Evolutionary conservation across 2,113 vertebrate species (phyloP), one percentile per base, ranked within the genome.

Genomic region (Crypturellus undulatus): DNA sequence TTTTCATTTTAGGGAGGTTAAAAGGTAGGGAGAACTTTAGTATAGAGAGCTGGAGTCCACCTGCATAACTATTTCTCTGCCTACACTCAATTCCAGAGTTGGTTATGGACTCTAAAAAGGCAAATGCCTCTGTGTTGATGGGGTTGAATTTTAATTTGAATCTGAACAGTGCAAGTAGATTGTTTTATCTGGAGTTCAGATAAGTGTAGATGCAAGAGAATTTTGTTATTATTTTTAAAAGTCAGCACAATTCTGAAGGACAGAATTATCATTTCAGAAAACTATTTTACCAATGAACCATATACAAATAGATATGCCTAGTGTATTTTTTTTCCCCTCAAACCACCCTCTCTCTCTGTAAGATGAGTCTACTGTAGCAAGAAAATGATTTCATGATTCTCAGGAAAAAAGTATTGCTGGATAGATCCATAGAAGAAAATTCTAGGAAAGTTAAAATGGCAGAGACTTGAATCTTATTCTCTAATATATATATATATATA

Each of bases 1-100:
- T 90, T 91, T 54, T 47, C 25, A 92, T 84, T 92, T 88, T 77
- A 84, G 42, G 85, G 84, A 96, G 91, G 79, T 91, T 87, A 88
- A 96, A 96, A 94, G 67, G 36, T 42, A 79, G 51, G 32, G 51
- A 90, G 54, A 84, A 78, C 38, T 77, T 91, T 43, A 84, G 18
- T 17, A 10, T 2, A 72, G 9, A 79, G 49, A 84, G 34, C 30
- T 80, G 56, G 59, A 90, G 28, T 58, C 63, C 89, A 85, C 79
- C 64, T 87, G 42, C 4, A 5, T 49, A 91, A 72, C 4, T 40
- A n/a, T 84, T 95, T 81, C 71, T 32, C 83, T 93, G 62, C 72
- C 72, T 71, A 69, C 84, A 43, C 28, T 58, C 34, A 15, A 4
- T 20, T 75, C 49, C 54, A 77, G 19, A 45, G 15, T 19, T 79